These are phyloP conservation scores for Pseudochaenichthys georgianus DNA, from an alignment of 2,797 vertebrate species.

Conservation along the genomic window DNA sequence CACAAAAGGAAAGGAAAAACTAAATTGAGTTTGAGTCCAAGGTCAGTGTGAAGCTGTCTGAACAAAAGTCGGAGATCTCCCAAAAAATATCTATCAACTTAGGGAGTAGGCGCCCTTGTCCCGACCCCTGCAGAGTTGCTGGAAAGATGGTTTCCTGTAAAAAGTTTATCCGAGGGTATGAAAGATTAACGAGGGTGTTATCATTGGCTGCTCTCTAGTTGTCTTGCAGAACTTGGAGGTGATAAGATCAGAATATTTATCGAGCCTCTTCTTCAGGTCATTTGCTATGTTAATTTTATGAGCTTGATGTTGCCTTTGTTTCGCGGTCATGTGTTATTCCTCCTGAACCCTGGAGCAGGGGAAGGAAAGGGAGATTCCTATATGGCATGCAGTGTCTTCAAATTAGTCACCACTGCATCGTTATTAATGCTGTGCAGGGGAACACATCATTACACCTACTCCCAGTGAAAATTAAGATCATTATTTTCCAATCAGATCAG, in stretches of 20 bases:
- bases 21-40: constrained; percentile 84
- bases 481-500: constrained; percentile 85
- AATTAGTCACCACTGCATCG: constrained; percentile 94
- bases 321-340: constrained; percentile 92
- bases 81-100: constrained; percentile 83
- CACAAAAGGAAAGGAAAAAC: constrained; percentile 69
- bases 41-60: constrained; percentile 82
- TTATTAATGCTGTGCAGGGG: constrained; percentile 93
- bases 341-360: constrained; percentile 90
- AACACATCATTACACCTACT: constrained; percentile 93
- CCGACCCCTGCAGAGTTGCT: constrained; percentile 90
- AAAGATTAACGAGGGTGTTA: constrained; percentile 93
- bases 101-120: constrained; percentile 88
- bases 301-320: constrained; percentile 95
- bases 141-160: constrained; percentile 91
- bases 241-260: constrained; percentile 96
- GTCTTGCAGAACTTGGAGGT: constrained; percentile 85
- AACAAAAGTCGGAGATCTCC: constrained; percentile 80
- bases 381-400: constrained; percentile 93
- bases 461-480: constrained; percentile 93
- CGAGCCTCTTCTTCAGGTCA: constrained; percentile 92
- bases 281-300: constrained; percentile 98
- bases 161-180: constrained; percentile 90
- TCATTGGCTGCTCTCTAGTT: constrained; percentile 89
- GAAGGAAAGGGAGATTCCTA: constrained; percentile 90